Evolutionary conservation across 2,113 vertebrate genomes (phyloP), one percentile per base, ranked within the genome.

Genomic region (Nycticryphes semicollaris): DNA sequence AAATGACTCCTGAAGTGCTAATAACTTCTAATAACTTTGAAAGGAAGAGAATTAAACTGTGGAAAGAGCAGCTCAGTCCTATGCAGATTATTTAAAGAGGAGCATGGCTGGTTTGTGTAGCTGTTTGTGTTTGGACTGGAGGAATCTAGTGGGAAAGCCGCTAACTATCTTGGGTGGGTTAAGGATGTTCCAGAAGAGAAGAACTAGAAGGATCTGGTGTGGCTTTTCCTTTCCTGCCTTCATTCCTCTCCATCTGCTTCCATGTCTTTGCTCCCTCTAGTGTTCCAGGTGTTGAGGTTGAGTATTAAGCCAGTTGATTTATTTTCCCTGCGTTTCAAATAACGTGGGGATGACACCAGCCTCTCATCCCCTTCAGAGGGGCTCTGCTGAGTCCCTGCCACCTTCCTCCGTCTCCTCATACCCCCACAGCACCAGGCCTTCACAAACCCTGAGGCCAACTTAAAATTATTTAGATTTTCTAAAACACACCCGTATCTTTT

Each of bases 251-350:
- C 59, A 2, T 10, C n/a, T 39, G 15, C 33, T 86, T 19, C 20
- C 69, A 62, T 14, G 12, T 28, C 85, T 31, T 47, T 78, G 85
- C 94, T 94, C 90, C 92, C 90, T 94, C 90, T 92, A 14, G 75
- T 48, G 94, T 85, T 64, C 57, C 82, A 20, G 27, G 27, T 66
- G 14, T 20, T 45, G n/a, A 62, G 24, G 12, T 17, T 2, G 12
- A 66, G 25, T 5, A 23, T 41, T 12, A 14, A 15, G 20, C 14
- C 6, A 3, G 28, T 19, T 0, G 11, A 3, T 70, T 41, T 63
- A 4, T 68, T 43, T 57, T 74, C 51, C 66, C 18, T 64, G 39
- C n/a, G 0, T 80, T 70, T 54, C 8, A 1, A 24, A 1, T 20
- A 3, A 16, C 4, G 1, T 53, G 51, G 69, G 41, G 53, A 18